phyloP scores from a whole-genome alignment of 2,888 invertebrate species.

The Corbicula japonica region DNA sequence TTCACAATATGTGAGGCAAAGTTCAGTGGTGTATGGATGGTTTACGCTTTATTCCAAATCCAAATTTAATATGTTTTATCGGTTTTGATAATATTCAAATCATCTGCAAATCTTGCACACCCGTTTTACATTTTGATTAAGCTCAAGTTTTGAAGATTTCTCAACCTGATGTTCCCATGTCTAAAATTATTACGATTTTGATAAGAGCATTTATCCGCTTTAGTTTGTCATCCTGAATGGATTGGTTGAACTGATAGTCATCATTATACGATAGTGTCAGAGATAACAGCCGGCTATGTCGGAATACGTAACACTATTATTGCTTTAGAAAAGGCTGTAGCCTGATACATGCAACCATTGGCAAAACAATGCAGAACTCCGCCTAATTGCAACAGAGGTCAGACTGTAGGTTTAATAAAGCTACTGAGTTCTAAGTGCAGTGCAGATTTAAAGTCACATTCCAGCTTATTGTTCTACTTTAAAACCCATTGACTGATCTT shows the following conservation, averaged over 20 bases:
- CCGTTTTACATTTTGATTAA: conserved; percentile 16
- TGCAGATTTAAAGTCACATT: too few species aligned
- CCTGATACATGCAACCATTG: too few species aligned
- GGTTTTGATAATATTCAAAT: conserved; percentile 8
- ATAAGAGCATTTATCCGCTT: conserved; percentile 29
- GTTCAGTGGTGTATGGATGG: too few species aligned
- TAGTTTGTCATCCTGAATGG: conserved; percentile 29
- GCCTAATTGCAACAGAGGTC: too few species aligned
- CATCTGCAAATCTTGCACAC: conserved; percentile 11
- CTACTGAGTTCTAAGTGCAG: too few species aligned
- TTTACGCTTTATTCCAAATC: conserved; percentile 32
- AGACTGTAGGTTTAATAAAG: too few species aligned
- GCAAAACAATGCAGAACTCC: too few species aligned
- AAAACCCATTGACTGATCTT: too few species aligned
- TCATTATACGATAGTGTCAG: conserved; percentile 43
- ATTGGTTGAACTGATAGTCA: conserved; percentile 28
- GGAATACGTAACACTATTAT: conserved; percentile 6
- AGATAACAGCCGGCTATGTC: conserved; percentile 17
- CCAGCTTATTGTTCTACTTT: too few species aligned
- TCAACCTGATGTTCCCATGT: conserved; percentile 37
- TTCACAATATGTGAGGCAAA: too few species aligned
- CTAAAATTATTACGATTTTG: conserved; percentile 26
- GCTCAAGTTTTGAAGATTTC: background rate
- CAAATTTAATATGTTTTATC: conserved; percentile 47
- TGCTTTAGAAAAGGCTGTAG: too few species aligned